These are phyloP conservation scores for Anguilla megastoma DNA, from an alignment of 2,797 vertebrate genomes.

Conservation along the genomic window DNA sequence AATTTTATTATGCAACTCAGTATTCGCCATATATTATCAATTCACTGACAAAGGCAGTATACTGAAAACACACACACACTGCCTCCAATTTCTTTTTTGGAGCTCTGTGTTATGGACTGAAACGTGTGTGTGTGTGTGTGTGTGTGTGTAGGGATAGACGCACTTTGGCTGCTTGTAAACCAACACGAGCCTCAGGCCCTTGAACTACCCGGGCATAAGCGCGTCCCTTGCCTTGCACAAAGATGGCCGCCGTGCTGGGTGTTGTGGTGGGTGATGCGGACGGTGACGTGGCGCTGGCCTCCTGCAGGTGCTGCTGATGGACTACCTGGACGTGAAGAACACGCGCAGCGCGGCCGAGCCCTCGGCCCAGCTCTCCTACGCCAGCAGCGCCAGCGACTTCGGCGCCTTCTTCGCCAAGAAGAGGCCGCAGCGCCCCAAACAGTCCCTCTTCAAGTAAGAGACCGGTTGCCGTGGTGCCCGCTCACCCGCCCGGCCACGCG, in stretches of 20 bases:
- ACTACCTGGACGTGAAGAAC: constrained; percentile 98
- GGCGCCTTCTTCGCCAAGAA: constrained; percentile 97
- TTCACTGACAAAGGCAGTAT: background rate
- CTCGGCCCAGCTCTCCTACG: constrained; percentile 89
- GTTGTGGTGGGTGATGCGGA: background rate
- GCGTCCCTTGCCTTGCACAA: background rate
- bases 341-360: constrained; percentile 87
- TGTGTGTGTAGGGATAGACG: background rate
- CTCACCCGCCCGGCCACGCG: too few species aligned
- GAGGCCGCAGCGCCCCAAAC: constrained; percentile 89
- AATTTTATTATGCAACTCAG: background rate
- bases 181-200: background rate
- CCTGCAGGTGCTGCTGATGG: constrained; percentile 87
- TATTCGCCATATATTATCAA: background rate
- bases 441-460: constrained; percentile 93
- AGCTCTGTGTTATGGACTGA: background rate
- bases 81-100: background rate
- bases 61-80: background rate
- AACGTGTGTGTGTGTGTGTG: background rate
- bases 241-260: background rate
- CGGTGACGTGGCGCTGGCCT: background rate
- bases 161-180: background rate
- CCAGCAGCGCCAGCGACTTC: constrained; percentile 91
- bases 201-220: background rate
- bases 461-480: background rate